Conservation (phyloP, 2,113 vertebrate species). For the Dolichotis patagonum region DNA sequence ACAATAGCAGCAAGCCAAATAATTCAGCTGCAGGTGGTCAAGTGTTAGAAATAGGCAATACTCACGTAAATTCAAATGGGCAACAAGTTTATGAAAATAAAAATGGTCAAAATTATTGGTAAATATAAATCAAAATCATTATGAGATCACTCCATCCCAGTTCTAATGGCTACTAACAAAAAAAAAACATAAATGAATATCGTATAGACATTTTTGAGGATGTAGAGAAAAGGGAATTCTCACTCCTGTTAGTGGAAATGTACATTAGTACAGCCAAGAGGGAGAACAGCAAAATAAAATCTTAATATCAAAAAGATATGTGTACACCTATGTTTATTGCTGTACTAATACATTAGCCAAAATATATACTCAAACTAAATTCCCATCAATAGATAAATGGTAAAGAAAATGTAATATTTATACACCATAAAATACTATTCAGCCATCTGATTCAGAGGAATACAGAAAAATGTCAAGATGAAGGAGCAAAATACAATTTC, state of each 20-base stretch:
- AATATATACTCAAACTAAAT: not conserved
- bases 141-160: not conserved
- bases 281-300: not conserved
- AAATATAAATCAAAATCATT: not conserved
- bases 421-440: not conserved
- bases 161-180: not conserved
- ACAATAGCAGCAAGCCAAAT: not conserved
- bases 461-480: too few species aligned
- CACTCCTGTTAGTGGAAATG: not conserved
- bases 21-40: not conserved
- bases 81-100: not conserved
- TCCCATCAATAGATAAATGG: not conserved
- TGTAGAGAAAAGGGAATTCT: not conserved
- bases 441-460: not conserved
- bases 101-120: not conserved
- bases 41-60: not conserved
- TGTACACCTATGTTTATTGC: not conserved
- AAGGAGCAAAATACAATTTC: too few species aligned
- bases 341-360: not conserved
- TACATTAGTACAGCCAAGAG: not conserved
- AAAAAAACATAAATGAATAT: not conserved
- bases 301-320: not conserved
- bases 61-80: not conserved
- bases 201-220: not conserved
- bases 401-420: not conserved